Evolutionary conservation across 2,888 invertebrate species (phyloP).

Genomic region (Eueremaeus valkanovi): DNA sequence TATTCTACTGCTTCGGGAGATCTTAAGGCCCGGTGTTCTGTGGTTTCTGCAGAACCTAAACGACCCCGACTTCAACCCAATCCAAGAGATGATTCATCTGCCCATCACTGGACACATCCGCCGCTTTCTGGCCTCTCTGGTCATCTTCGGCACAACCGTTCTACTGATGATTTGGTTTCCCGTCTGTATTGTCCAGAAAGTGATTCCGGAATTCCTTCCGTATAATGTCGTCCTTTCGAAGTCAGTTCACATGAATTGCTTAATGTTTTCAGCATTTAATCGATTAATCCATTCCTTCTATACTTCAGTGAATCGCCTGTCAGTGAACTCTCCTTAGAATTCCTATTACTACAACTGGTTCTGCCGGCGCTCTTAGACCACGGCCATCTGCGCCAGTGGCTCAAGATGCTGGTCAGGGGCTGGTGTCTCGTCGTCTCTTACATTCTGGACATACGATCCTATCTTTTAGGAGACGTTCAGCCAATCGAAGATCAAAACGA

Average conservation of each 20-base stretch:
- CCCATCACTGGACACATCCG: conserved; percentile 86
- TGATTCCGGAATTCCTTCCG: conserved; percentile 83
- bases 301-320: conserved; percentile 68
- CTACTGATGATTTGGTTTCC: conserved; percentile 95
- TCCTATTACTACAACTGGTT: conserved; percentile 86
- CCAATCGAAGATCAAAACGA: conserved; percentile 42
- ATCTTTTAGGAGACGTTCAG: conserved; percentile 71
- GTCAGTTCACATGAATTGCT: conserved; percentile 32
- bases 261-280: conserved; percentile 11
- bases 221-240: conserved; percentile 73
- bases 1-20: conserved; percentile 83
- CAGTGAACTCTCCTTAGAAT: conserved; percentile 88
- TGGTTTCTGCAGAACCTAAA: conserved; percentile 98
- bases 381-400: conserved; percentile 88
- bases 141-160: conserved; percentile 93
- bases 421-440: conserved; percentile 85
- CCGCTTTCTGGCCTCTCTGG: conserved; percentile 83
- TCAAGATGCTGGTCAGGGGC: conserved; percentile 72
- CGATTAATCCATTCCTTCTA: no score
- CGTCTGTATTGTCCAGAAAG: conserved; percentile 72
- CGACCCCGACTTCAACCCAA: conserved; percentile 98
- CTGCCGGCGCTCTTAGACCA: conserved; percentile 89
- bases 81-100: conserved; percentile 96
- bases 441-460: conserved; percentile 79
- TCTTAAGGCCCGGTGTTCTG: conserved; percentile 89